Evolutionary conservation across 1,140 invertebrate genomes (phyloP).

Genomic region (Heliconius nattereri): DNA sequence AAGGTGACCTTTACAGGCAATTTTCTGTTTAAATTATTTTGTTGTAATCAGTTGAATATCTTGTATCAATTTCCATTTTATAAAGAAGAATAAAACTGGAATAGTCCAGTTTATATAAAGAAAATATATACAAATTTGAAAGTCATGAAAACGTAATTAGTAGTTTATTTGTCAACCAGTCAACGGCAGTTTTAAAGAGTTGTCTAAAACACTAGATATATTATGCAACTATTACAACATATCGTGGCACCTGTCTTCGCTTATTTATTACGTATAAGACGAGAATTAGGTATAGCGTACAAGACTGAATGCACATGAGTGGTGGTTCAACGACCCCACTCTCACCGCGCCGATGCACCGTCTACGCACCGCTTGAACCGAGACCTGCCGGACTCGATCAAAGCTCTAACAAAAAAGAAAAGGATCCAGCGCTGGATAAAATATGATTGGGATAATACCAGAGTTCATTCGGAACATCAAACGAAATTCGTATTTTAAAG

Average conservation of each 20-base stretch:
- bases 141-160: not conserved
- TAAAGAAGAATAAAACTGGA: too few relatives aligned
- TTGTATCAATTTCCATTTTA: too few relatives aligned
- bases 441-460: constrained; percentile 22
- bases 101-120: not conserved
- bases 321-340: constrained; percentile 71
- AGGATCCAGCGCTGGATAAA: constrained; percentile 17
- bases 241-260: constrained; percentile 34
- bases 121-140: not conserved
- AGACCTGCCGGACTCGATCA: constrained; percentile 54
- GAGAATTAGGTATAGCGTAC: constrained; percentile 53
- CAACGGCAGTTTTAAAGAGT: not conserved
- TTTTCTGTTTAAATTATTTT: not conserved
- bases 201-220: not conserved
- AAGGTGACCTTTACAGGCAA: not conserved
- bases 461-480: constrained; percentile 12
- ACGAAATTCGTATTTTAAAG: constrained; percentile 20
- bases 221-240: constrained; percentile 32
- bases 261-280: constrained; percentile 45
- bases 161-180: not conserved
- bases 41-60: not conserved
- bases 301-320: constrained; percentile 71
- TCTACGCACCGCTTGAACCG: constrained; percentile 53
- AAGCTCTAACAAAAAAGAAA: constrained; percentile 47
- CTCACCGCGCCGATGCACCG: constrained; percentile 78